These are phyloP conservation scores for Palythoa heliodiscus DNA, from an alignment of 92 coral and sea anemone genomes.

Conservation along the genomic window DNA sequence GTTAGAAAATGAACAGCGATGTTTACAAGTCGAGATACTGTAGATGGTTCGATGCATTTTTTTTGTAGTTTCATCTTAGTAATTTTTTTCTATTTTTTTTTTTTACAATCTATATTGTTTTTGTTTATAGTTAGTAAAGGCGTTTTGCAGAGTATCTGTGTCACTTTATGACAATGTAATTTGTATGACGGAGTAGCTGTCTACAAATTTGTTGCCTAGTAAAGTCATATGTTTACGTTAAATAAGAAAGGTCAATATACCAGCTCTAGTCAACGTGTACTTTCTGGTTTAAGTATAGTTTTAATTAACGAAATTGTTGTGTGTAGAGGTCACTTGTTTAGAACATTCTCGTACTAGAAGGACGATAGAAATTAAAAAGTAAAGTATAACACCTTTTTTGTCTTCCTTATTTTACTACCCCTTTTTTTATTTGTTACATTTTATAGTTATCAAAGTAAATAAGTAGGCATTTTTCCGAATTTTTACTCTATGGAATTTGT, in stretches of 20 bases:
- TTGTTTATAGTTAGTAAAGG: slow-evolving; percentile 16
- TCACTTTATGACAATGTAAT: slow-evolving; percentile 20
- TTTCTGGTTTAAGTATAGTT: slow-evolving; percentile 1
- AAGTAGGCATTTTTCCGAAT: slow-evolving; percentile 3
- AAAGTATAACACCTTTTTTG: slow-evolving; percentile 1
- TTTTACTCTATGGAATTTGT: slow-evolving; percentile 1
- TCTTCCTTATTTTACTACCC: slow-evolving; percentile 2
- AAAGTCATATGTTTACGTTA: slow-evolving; percentile 1
- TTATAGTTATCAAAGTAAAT: slow-evolving; percentile 1
- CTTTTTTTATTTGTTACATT: slow-evolving; percentile 1
- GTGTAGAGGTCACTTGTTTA: slow-evolving; percentile 3
- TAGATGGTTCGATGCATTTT: slow-evolving; percentile 5
- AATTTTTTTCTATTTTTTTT: slow-evolving; percentile 1
- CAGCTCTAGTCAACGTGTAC: slow-evolving; percentile 4
- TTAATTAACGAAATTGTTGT: neutral
- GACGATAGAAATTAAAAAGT: slow-evolving; percentile 1
- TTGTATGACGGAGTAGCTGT: slow-evolving; percentile 21
- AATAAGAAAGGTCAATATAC: neutral
- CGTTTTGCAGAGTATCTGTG: slow-evolving; percentile 26
- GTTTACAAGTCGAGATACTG: slow-evolving; percentile 3
- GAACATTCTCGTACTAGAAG: slow-evolving; percentile 3
- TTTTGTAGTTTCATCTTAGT: slow-evolving; percentile 5
- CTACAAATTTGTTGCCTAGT: slow-evolving; percentile 4
- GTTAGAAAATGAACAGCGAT: slow-evolving; percentile 3
- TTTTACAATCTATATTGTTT: slow-evolving; percentile 4